Base-by-base conservation (phyloP, 2,888 invertebrate species). In the Disparrhopalites patrizii region DNA sequence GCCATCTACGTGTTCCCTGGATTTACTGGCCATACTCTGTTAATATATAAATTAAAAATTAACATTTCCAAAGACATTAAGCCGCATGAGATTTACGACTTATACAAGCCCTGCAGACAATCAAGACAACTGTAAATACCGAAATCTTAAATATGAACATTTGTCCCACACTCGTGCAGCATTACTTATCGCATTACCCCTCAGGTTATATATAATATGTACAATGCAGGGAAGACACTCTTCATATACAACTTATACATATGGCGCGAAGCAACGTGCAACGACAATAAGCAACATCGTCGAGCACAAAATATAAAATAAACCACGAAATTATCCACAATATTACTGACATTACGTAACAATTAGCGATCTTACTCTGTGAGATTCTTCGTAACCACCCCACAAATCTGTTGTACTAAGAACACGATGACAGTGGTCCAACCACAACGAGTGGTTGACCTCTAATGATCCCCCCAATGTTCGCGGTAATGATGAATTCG, bases 361-460 rank as follows among this genome's bases (percentile, higher is more conserved):
- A n/a, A n/a, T n/a, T n/a, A n/a, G n/a, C n/a, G n/a, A n/a, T 7
- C 3, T 47, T 28, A 43, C 40, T 23, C 28, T 61, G 23, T 61
- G 68, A 43, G 74, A 68, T 61, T 71, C 74, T 28, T 70, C 71
- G 65, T 70, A 71, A 18, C 69, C 69, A 40, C 73, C 73, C 75
- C 75, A 75, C 61, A 75, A 64, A 70, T 75, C 75, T 30, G 73
- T 70, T 61, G 73, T 63, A 69, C 69, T 73, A 52, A 75, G 55
- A 58, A 74, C 70, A 63, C 73, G 67, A 58, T 71, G 85, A 81
- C 91, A 84, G 73, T 83, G 83, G 72, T 84, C 82, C 79, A 87
- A 85, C 97, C 96, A 97, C 80, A 87, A 87, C 80, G 87, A 86
- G 87, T 97, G 96, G 83, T 94, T 90, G 77, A 91, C 85, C 77